Percentiles rank a stretch among this genome's conserved stretches.
phyloP scores from a whole-genome alignment of 2,113 vertebrate species.

The Alligator sinensis region DNA sequence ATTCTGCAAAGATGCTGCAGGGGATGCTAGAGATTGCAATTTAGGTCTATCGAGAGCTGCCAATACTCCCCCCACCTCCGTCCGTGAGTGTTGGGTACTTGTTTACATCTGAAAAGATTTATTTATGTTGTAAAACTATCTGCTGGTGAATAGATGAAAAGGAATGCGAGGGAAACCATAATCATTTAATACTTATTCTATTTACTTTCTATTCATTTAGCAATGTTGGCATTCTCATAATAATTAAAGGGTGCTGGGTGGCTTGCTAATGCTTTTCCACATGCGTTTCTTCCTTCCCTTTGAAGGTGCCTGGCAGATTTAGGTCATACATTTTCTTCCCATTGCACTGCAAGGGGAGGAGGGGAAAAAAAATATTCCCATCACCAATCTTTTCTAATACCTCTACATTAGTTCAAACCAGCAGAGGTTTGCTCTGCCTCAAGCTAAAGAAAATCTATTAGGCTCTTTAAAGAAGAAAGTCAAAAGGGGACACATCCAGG shows the following conservation, averaged over 20 bases:
- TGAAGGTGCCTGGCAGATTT: conserved; percentile 77
- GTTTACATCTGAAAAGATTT: conserved; percentile 65
- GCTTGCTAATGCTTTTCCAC: conserved; percentile 58
- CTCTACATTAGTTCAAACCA: conserved; percentile 77
- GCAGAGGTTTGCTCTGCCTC: conserved; percentile 74
- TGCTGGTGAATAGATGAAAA: conserved; percentile 55
- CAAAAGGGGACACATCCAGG: conserved; percentile 51
- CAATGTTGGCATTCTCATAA: conserved; percentile 62
- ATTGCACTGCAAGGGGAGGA: conserved; percentile 54
- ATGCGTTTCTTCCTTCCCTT: conserved; percentile 62
- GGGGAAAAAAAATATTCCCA: conserved; percentile 72
- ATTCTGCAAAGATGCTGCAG: conserved; percentile 27
- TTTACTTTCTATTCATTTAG: conserved; percentile 75
- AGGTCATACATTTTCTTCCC: conserved; percentile 75
- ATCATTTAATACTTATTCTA: conserved; percentile 69
- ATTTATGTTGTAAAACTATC: conserved; percentile 63
- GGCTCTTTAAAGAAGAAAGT: conserved; percentile 63
- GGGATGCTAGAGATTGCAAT: conserved; percentile 31
- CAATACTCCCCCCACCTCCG: neutral
- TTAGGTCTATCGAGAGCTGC: neutral
- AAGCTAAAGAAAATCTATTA: conserved; percentile 79
- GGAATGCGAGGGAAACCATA: conserved; percentile 61
- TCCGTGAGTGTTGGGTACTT: neutral
- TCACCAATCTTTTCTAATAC: conserved; percentile 74
- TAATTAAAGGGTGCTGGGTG: conserved; percentile 69